Evolutionary conservation across 1,140 invertebrate genomes (phyloP).

Genomic region (Caenorhabditis elegans): DNA sequence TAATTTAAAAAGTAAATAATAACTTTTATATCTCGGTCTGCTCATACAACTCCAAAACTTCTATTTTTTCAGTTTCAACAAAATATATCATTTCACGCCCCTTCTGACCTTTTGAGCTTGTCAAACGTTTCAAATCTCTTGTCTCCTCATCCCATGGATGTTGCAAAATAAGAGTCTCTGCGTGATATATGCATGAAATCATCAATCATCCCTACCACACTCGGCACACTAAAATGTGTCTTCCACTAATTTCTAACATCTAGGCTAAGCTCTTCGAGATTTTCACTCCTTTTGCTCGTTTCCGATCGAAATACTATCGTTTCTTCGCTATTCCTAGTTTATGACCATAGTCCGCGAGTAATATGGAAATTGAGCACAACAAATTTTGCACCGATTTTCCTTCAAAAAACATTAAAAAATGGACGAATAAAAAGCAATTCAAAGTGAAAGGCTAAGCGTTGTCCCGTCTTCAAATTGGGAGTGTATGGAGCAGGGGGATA

Average conservation of each 20-base stretch:
- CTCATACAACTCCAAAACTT: too few species aligned
- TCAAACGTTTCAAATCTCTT: slow-evolving; percentile 32
- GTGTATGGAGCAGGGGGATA: background rate
- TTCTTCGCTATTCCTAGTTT: background rate
- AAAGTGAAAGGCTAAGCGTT: background rate
- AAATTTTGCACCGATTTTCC: background rate
- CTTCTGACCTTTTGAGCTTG: background rate
- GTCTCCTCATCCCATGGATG: slow-evolving; percentile 15
- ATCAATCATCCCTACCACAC: slow-evolving; percentile 23
- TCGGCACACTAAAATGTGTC: background rate
- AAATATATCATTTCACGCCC: background rate
- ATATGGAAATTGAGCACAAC: background rate
- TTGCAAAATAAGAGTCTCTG: slow-evolving; percentile 25
- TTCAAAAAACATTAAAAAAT: background rate
- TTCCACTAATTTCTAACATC: slow-evolving; percentile 18
- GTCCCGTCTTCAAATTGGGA: slow-evolving; percentile 19
- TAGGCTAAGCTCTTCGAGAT: background rate
- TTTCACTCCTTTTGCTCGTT: background rate
- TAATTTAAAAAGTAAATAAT: too few species aligned
- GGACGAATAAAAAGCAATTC: background rate
- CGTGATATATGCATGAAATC: slow-evolving; percentile 28
- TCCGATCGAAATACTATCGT: background rate
- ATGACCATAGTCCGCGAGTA: background rate
- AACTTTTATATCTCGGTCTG: too few species aligned
- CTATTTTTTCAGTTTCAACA: too few species aligned